Base-by-base conservation (phyloP, 1,140 invertebrate genomes). In the Elysia chlorotica region DNA sequence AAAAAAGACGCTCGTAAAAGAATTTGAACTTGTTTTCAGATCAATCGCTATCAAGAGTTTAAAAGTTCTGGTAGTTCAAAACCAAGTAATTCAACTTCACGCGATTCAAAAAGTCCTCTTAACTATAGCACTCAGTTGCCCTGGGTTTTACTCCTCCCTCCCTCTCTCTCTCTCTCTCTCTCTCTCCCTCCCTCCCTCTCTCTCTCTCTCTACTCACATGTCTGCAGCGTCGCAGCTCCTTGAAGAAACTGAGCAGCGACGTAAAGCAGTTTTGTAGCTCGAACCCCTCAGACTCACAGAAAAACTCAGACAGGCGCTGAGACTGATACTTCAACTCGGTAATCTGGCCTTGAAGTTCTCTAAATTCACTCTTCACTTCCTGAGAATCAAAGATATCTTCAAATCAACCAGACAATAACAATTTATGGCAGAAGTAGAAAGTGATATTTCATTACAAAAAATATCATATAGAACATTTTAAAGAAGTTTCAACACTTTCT, bases 211-310 rank as follows among this genome's bases (percentile, higher is more conserved):
- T n/a, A n/a, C 76, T 56, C 75, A 83, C 81, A 57, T 77, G 69
- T 38, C 78, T 74, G 71, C 78, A 81, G 54, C 56, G 70, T 28
- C 68, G 72, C 33, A 80, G 30, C 41, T 78, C 74, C 75, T 79
- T 79, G 62, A 78, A 78, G 71, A 83, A 83, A 37, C 62, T 30
- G 0, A 76, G 75, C 14, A 83, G 31, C 10, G 41, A 21, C 28
- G 73, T 56, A 25, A 83, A 72, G 25, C 77, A 79, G 6, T 38
- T 37, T 65, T 81, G 78, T 35, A 83, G 79, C 41, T 80, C 76
- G 75, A 83, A 83, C 56, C 65, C 69, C 1, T 65, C 71, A 23
- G 77, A 65, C 65, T 83, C 81, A 75, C 81, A 81, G 62, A 83
- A 80, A 65, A 79, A 83, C 70, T 77, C 59, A 0, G 78, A 79